Evolutionary conservation across 2,888 invertebrate species (phyloP).

Genomic region (Griposia aprilina): DNA sequence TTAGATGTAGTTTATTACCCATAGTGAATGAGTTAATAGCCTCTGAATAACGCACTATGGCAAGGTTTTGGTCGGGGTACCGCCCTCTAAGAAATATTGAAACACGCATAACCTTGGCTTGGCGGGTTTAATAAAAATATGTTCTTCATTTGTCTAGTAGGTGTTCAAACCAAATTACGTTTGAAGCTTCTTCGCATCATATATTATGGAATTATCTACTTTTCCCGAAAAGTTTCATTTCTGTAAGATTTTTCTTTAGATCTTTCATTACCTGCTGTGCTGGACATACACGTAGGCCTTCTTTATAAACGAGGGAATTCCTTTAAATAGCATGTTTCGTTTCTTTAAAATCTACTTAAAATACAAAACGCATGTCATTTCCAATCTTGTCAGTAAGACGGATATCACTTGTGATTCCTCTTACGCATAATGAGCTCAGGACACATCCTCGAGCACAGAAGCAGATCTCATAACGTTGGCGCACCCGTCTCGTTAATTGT

Average conservation of each 20-base stretch:
- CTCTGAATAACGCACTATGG: too few relatives aligned
- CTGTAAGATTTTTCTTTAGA: too few relatives aligned
- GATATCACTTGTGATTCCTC: slow-evolving; percentile 50
- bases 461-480: slow-evolving; percentile 63
- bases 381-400: slow-evolving; percentile 23
- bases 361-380: slow-evolving; percentile 13
- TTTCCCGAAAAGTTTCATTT: too few relatives aligned
- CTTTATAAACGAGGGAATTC: too few relatives aligned
- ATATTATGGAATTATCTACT: too few relatives aligned
- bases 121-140: neutral
- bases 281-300: neutral
- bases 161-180: neutral
- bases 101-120: neutral
- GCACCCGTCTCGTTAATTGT: slow-evolving; percentile 73
- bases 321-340: too few relatives aligned
- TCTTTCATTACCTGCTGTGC: too few relatives aligned
- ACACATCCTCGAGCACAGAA: slow-evolving; percentile 59
- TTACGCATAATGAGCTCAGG: slow-evolving; percentile 51
- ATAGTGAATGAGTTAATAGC: too few relatives aligned
- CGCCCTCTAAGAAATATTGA: too few relatives aligned
- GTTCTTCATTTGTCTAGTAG: neutral
- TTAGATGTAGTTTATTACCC: too few relatives aligned
- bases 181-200: too few relatives aligned
- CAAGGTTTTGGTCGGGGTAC: too few relatives aligned
- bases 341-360: neutral